phyloP scores from a whole-genome alignment of 2,888 invertebrate species.

The Spicauda simplicius region DNA sequence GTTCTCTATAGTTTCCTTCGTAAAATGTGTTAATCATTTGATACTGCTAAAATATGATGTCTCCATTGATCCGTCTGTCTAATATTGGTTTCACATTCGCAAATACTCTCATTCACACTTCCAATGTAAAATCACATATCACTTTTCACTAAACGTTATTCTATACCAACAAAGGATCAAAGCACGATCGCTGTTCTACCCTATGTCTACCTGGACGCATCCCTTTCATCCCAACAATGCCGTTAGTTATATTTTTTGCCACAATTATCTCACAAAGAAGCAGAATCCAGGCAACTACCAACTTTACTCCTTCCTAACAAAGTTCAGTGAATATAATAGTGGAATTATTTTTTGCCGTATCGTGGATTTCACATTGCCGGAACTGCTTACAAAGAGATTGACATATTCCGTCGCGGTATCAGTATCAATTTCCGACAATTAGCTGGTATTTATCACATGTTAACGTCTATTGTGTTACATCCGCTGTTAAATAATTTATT shows the following conservation, averaged over 20 bases:
- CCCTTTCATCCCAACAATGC: constrained; percentile 66
- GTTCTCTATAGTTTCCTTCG: too few species aligned
- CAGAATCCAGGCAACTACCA: background rate
- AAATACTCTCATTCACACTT: constrained; percentile 1
- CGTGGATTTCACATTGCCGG: constrained; percentile 73
- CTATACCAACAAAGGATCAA: constrained; percentile 18
- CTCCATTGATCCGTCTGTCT: background rate
- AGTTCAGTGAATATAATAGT: constrained; percentile 3
- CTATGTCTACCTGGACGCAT: constrained; percentile 69
- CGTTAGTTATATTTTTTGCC: constrained; percentile 56
- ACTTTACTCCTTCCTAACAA: constrained; percentile 8
- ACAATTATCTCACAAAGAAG: constrained; percentile 46
- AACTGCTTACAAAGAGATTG: constrained; percentile 62
- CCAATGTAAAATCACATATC: constrained; percentile 46
- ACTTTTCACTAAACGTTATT: constrained; percentile 61
- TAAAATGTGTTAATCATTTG: too few species aligned
- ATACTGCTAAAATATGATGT: too few species aligned
- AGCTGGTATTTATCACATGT: constrained; percentile 77
- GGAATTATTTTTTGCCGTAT: constrained; percentile 40
- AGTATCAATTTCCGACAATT: constrained; percentile 79
- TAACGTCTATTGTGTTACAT: constrained; percentile 69
- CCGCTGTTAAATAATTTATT: constrained; percentile 55
- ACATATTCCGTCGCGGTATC: constrained; percentile 67
- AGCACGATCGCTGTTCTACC: constrained; percentile 54
- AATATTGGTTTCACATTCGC: background rate